Conservation (phyloP, 2,113 vertebrate genomes). For the Coryphaenoides rupestris region DNA sequence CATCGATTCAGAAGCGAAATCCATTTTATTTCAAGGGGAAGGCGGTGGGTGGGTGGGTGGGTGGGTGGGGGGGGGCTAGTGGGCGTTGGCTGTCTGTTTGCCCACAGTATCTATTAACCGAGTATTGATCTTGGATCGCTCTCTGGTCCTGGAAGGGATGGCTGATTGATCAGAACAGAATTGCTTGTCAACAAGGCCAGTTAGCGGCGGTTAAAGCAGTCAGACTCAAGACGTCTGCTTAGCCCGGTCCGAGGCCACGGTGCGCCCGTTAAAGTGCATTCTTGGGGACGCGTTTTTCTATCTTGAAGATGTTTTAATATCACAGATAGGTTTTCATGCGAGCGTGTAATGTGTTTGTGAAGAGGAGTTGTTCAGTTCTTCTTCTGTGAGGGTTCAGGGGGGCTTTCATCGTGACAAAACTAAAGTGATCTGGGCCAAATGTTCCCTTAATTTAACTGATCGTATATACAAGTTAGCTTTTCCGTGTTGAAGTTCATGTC, state of each 20-base stretch:
- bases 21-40: slow-evolving; percentile 7
- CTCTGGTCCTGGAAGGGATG: slow-evolving; percentile 23
- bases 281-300: too few species aligned
- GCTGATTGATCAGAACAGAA: slow-evolving; percentile 13
- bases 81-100: too few species aligned
- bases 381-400: neutral
- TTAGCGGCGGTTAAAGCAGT: neutral
- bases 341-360: too few species aligned
- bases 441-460: neutral
- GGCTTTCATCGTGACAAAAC: too few species aligned
- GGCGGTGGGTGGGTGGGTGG: too few species aligned
- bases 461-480: neutral
- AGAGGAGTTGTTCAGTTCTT: neutral
- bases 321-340: too few species aligned
- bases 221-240: too few species aligned
- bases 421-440: neutral
- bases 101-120: slow-evolving; percentile 25
- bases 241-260: too few species aligned
- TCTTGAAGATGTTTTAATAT: too few species aligned
- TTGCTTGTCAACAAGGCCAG: neutral
- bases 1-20: slow-evolving; percentile 23
- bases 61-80: too few species aligned
- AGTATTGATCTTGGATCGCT: slow-evolving; percentile 28
- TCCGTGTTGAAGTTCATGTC: neutral
- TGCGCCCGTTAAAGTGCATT: too few species aligned